Evolutionary conservation across 2,113 vertebrate species (phyloP).

Genomic region (Myodes glareolus): DNA sequence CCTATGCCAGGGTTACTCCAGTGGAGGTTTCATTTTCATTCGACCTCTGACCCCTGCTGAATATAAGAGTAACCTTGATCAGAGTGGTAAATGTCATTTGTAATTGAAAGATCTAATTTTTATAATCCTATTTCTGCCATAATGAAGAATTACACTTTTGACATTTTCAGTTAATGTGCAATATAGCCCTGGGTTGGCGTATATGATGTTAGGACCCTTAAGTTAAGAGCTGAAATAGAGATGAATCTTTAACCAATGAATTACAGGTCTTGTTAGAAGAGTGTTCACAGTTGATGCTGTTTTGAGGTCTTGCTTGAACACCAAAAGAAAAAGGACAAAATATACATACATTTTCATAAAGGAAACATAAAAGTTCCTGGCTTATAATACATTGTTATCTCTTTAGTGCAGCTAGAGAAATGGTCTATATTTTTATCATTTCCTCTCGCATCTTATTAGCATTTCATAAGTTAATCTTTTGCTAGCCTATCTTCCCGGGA

Average conservation of each 20-base stretch:
- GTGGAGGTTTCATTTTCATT: not conserved
- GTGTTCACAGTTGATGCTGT: not conserved
- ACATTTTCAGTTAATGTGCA: constrained; percentile 76
- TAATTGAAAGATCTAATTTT: constrained; percentile 78
- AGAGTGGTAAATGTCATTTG: constrained; percentile 75
- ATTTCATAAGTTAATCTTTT: constrained; percentile 41
- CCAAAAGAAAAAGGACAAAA: constrained; percentile 12
- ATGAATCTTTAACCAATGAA: constrained; percentile 52
- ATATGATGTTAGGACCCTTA: constrained; percentile 37
- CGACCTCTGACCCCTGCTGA: constrained; percentile 48
- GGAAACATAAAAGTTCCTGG: not conserved
- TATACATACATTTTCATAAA: not conserved
- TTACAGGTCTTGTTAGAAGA: constrained; percentile 30
- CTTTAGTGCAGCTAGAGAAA: constrained; percentile 37
- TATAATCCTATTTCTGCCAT: constrained; percentile 71
- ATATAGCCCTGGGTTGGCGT: constrained; percentile 67
- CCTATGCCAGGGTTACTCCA: constrained; percentile 46
- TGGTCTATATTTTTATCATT: not conserved
- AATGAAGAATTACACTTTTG: constrained; percentile 78
- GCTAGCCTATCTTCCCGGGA: not conserved
- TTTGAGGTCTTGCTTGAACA: constrained; percentile 19
- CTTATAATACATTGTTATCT: not conserved
- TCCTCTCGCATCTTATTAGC: not conserved
- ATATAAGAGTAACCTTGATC: constrained; percentile 64
- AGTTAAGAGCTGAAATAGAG: constrained; percentile 53